Evolutionary conservation across 2,113 vertebrate genomes (phyloP).

Genomic region (Carettochelys insculpta): DNA sequence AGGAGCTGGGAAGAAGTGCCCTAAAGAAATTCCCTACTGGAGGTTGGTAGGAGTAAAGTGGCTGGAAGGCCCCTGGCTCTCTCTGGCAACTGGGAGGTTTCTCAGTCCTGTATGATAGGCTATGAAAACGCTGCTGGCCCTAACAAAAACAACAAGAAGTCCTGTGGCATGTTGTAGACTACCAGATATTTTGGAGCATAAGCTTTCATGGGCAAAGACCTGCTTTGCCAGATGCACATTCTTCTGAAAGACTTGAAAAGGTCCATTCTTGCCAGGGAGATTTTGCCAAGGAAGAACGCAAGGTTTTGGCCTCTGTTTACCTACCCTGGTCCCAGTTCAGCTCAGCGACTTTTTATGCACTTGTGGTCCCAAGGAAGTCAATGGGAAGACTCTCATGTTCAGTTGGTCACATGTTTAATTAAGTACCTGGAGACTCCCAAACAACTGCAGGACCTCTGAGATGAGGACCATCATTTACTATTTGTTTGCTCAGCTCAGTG

Average conservation of each 20-base stretch:
- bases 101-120: background rate
- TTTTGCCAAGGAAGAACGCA: background rate
- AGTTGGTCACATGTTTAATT: background rate
- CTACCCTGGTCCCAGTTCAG: background rate
- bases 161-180: too few relatives aligned
- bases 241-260: background rate
- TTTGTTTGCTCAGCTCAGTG: background rate
- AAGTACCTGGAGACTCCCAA: background rate
- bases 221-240: too few relatives aligned
- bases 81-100: background rate
- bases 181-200: too few relatives aligned
- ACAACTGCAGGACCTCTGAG: background rate
- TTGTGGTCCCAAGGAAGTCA: background rate
- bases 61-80: background rate
- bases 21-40: background rate
- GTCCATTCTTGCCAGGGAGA: background rate
- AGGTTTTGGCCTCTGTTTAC: background rate
- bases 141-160: too few relatives aligned
- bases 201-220: too few relatives aligned
- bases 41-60: background rate
- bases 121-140: accelerated
- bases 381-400: background rate
- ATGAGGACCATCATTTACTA: background rate
- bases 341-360: background rate
- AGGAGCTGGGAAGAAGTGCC: background rate